Evolutionary conservation across 2,797 vertebrate genomes (phyloP), one percentile per base, ranked within the genome.

Genomic region (Danio albolineatus): DNA sequence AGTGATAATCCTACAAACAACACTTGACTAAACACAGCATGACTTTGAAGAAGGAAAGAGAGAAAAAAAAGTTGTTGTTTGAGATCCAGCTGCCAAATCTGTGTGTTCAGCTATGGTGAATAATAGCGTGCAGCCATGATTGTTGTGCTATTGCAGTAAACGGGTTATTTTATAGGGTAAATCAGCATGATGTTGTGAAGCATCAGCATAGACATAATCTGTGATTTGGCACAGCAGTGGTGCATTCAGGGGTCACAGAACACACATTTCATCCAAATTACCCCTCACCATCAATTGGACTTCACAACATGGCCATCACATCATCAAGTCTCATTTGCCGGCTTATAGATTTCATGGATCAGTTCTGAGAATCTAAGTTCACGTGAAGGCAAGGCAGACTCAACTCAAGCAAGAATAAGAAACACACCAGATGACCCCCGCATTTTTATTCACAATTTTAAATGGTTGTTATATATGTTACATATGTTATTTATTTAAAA

Each of bases 201-300:
- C 67, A 53, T 79, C 54, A 64, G 61, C 9, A 44, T 51, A 70
- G 17, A 43, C 17, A 19, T 14, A 59, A 43, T 53, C 54, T 60
- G 10, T 14, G 10, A 57, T 16, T 36, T 43, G 49, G 49, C 4
- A 43, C 16, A 49, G 64, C 64, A 57, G 53, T 6, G n/a, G 36
- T 48, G 36, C 54, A 16, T 61, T 61, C n/a, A 43, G 17, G 4
- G 17, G 48, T 61, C 43, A 70, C 53, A 21, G 17, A 43, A 48
- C 28, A 54, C 54, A 41, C 38, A 70, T 70, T 59, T 77, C 43
- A 77, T 56, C 43, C 41, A 67, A 77, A 77, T 57, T 67, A 67
- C 28, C 53, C 43, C 59, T 73, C 41, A 73, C 19, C 53, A 38
- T 16, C 56, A 51, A 60, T 41, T 70, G 28, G 61, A 56, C 38